Evolutionary conservation across 2,797 vertebrate genomes (phyloP).

Genomic region (Apodemus agrarius): DNA sequence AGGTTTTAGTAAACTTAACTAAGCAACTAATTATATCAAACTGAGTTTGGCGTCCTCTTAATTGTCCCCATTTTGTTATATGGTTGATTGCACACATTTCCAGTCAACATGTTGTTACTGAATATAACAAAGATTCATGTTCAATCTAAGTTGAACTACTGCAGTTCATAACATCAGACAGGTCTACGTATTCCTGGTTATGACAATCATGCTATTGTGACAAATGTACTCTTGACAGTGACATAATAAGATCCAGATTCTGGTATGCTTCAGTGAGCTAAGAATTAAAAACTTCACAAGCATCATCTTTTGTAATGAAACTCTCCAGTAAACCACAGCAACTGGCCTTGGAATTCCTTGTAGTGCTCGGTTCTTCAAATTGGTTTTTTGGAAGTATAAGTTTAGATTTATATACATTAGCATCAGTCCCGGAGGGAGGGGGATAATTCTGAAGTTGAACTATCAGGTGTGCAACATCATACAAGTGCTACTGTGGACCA

Average conservation of each 20-base stretch:
- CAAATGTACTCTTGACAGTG: background rate
- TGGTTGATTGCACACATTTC: background rate
- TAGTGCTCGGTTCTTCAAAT: background rate
- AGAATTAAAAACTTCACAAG: background rate
- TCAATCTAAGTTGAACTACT: slow-evolving; percentile 9
- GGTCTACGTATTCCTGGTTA: background rate
- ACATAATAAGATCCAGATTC: background rate
- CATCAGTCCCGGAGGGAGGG: background rate
- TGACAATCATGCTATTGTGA: background rate
- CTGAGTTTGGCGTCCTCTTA: background rate
- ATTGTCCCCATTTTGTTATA: background rate
- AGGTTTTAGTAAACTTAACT: background rate
- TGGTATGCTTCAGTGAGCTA: background rate
- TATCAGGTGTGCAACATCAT: too few species aligned
- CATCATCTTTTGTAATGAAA: background rate
- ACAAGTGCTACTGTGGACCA: background rate
- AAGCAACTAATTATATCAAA: background rate
- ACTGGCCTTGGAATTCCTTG: background rate
- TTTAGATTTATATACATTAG: background rate
- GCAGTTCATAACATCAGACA: background rate
- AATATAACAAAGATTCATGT: slow-evolving; percentile 29
- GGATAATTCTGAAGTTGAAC: background rate
- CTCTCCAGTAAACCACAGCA: background rate
- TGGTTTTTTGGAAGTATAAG: background rate
- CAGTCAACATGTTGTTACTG: background rate